Percentiles rank a stretch among this genome's conserved stretches.
Conservation (phyloP, 2,888 invertebrate species). For the Drosophila putrida region DNA sequence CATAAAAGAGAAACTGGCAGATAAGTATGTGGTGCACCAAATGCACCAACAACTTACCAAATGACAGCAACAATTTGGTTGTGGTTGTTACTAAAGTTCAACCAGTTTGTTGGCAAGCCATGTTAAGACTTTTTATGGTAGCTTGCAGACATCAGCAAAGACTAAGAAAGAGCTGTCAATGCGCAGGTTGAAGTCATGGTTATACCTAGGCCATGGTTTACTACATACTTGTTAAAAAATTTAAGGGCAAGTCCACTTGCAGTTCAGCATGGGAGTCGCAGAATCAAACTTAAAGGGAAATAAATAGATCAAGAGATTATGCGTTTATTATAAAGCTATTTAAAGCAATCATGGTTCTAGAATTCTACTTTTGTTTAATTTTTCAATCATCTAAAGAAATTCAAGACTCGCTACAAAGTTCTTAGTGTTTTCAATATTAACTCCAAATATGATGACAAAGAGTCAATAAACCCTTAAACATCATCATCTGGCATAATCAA, state of each 20-base stretch:
- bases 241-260: conserved; percentile 18
- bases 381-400: too few relatives aligned
- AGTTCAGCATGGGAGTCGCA: neutral
- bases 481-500: conserved; percentile 46
- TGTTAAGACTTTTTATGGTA: conserved; percentile 68
- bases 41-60: conserved; percentile 60
- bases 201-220: conserved; percentile 48
- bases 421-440: too few relatives aligned
- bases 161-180: conserved; percentile 63
- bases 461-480: conserved; percentile 60
- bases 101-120: conserved; percentile 58
- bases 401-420: too few relatives aligned
- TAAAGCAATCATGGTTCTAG: too few relatives aligned
- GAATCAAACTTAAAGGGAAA: too few relatives aligned
- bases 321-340: too few relatives aligned
- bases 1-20: conserved; percentile 80
- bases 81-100: conserved; percentile 57
- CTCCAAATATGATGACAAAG: conserved; percentile 30
- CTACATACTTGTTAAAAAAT: neutral
- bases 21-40: conserved; percentile 78
- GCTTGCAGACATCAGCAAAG: conserved; percentile 76
- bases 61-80: conserved; percentile 45
- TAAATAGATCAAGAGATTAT: too few relatives aligned
- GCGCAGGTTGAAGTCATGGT: conserved; percentile 66
- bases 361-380: too few relatives aligned